These are phyloP conservation scores for Carassius carassius DNA, from an alignment of 2,113 vertebrate genomes.

Conservation along the genomic window DNA sequence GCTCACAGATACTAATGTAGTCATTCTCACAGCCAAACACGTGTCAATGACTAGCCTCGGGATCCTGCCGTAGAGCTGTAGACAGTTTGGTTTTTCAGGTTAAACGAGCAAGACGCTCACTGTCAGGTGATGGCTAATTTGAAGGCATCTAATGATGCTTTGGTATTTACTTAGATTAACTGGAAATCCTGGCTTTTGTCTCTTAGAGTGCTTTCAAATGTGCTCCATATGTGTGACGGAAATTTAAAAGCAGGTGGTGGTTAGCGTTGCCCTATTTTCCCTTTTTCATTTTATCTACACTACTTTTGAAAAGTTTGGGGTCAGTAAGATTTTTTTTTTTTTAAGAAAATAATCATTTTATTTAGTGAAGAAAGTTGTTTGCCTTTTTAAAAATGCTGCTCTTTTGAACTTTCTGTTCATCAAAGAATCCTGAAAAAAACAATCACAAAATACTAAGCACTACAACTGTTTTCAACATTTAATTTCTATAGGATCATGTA, in stretches of 20 bases:
- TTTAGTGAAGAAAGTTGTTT: neutral
- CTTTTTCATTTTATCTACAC: neutral
- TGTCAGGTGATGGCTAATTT: constrained; percentile 7
- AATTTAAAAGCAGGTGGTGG: neutral
- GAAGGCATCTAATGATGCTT: constrained; percentile 1
- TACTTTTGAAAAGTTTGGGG: neutral
- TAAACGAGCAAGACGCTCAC: constrained; percentile 6
- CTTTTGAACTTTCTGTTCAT: neutral
- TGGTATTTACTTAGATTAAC: constrained; percentile 2
- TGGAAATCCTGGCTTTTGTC: constrained; percentile 1
- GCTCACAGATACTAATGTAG: constrained; percentile 25
- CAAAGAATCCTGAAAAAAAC: too few species aligned
- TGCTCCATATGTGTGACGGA: neutral
- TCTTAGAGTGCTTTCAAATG: neutral
- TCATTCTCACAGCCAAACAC: constrained; percentile 12
- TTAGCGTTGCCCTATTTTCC: neutral
- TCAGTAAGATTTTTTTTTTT: neutral
- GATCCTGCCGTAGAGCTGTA: constrained; percentile 13
- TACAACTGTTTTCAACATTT: neutral
- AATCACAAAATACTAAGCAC: neutral
- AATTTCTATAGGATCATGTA: neutral
- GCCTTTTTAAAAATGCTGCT: neutral
- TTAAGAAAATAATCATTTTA: neutral
- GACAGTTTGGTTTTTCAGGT: constrained; percentile 26
- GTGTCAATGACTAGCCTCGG: constrained; percentile 7